phyloP scores from a whole-genome alignment of 2,113 vertebrate species.

The Sterrhoptilus dennistouni region DNA sequence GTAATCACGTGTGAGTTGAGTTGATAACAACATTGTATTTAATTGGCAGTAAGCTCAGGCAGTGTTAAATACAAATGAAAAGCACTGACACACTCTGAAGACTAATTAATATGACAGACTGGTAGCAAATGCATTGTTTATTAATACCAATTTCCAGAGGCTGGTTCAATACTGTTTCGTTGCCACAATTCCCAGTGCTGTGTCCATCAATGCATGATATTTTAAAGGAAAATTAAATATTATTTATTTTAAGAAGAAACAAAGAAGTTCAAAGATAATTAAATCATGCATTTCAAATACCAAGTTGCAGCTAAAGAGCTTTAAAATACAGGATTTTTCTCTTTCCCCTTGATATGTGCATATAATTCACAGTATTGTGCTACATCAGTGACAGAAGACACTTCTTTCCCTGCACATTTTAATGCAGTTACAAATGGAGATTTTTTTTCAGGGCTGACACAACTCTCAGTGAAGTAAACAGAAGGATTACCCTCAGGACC shows the following conservation, averaged over 20 bases:
- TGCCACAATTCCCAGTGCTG: neutral
- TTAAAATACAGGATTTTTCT: slow-evolving; percentile 5
- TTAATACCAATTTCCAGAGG: slow-evolving; percentile 57
- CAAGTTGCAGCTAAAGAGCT: slow-evolving; percentile 29
- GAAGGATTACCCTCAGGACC: slow-evolving; percentile 2
- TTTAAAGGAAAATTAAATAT: slow-evolving; percentile 26
- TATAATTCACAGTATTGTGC: neutral
- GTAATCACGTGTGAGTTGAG: slow-evolving; percentile 43
- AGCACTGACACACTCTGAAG: slow-evolving; percentile 31
- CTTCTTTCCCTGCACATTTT: neutral
- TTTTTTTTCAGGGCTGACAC: slow-evolving; percentile 13
- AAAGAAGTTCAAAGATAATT: slow-evolving; percentile 49
- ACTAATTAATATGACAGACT: slow-evolving; percentile 53
- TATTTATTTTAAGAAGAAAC: slow-evolving; percentile 42
- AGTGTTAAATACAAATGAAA: slow-evolving; percentile 59
- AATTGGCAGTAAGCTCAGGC: slow-evolving; percentile 52
- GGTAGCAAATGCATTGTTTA: slow-evolving; percentile 61
- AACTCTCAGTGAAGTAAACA: slow-evolving; percentile 20
- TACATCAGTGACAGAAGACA: neutral
- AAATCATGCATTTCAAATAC: slow-evolving; percentile 51
- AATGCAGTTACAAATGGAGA: neutral
- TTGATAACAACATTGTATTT: slow-evolving; percentile 56
- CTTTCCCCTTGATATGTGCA: neutral
- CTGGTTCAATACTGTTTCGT: slow-evolving; percentile 58
- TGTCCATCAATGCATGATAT: slow-evolving; percentile 12